A percentile compares a stretch with the other conserved stretches of the same genome.
These are phyloP conservation scores for Cyrtorhinus lividipennis DNA, from an alignment of 1,140 invertebrate genomes.

Conservation along the genomic window DNA sequence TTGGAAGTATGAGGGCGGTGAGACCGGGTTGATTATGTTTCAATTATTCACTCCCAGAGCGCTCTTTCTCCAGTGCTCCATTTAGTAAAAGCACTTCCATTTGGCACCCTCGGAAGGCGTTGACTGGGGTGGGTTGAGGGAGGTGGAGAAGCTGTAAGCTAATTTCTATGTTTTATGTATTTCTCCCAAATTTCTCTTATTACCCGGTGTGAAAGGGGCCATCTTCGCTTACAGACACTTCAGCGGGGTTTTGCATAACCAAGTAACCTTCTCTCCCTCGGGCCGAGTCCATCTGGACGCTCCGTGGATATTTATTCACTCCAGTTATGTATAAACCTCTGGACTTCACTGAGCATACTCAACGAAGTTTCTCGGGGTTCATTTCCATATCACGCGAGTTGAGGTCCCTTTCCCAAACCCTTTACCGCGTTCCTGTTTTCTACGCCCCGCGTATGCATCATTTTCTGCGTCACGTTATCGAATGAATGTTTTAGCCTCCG, in stretches of 20 bases:
- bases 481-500: not conserved
- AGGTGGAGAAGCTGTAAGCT: slow-evolving; percentile 5
- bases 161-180: slow-evolving; percentile 15
- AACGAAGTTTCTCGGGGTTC: not conserved
- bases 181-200: slow-evolving; percentile 13
- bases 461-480: not conserved
- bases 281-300: not conserved
- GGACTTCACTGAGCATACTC: slow-evolving; percentile 8
- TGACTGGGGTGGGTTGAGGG: not conserved
- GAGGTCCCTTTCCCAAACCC: not conserved
- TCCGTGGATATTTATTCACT: not conserved
- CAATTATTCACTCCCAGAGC: slow-evolving; percentile 6
- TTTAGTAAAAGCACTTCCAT: slow-evolving; percentile 14
- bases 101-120: not conserved
- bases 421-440: not conserved
- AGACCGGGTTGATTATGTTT: slow-evolving; percentile 23
- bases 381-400: slow-evolving; percentile 8
- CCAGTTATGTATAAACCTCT: not conserved
- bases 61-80: not conserved
- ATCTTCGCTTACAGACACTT: slow-evolving; percentile 13
- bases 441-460: not conserved
- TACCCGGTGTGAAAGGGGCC: slow-evolving; percentile 8
- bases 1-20: not conserved
- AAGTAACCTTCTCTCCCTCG: not conserved
- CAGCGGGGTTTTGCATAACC: slow-evolving; percentile 11